phyloP scores from a whole-genome alignment of 2,888 invertebrate species.

The Mythimna vitellina region DNA sequence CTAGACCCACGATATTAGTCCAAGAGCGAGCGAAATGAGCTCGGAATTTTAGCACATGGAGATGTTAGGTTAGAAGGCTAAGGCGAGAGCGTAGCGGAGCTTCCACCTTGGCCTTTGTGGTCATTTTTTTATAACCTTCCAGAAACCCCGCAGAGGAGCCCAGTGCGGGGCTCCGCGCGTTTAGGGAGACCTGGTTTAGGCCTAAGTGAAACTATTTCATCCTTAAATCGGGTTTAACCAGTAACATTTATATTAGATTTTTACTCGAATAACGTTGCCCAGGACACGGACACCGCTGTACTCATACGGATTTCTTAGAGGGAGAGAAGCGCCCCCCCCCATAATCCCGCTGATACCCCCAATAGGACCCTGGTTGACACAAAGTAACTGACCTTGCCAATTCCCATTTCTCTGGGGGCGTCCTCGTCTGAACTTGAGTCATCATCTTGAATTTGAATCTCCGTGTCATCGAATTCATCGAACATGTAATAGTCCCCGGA shows the following conservation, averaged over 20 bases:
- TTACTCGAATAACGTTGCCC: background rate
- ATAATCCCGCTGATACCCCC: constrained; percentile 34
- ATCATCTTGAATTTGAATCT: constrained; percentile 92
- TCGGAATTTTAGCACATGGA: background rate
- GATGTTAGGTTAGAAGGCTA: too few species aligned
- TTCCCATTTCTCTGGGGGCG: constrained; percentile 87
- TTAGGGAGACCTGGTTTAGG: too few species aligned
- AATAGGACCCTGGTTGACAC: background rate
- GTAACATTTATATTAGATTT: background rate
- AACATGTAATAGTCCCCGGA: constrained; percentile 99
- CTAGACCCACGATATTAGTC: too few species aligned
- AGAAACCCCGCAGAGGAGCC: too few species aligned
- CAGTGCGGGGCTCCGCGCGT: too few species aligned
- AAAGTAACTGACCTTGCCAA: constrained; percentile 85
- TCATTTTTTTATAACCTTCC: background rate
- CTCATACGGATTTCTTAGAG: background rate
- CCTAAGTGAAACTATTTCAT: too few species aligned
- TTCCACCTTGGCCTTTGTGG: background rate
- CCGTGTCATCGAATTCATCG: constrained; percentile 97
- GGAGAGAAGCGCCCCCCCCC: background rate
- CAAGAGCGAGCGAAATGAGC: too few species aligned
- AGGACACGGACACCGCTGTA: background rate
- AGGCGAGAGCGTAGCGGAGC: too few species aligned
- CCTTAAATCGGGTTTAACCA: too few species aligned
- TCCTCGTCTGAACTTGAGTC: constrained; percentile 91